Base-by-base conservation (phyloP, 2,888 invertebrate species). In the Hecatera dysodea region DNA sequence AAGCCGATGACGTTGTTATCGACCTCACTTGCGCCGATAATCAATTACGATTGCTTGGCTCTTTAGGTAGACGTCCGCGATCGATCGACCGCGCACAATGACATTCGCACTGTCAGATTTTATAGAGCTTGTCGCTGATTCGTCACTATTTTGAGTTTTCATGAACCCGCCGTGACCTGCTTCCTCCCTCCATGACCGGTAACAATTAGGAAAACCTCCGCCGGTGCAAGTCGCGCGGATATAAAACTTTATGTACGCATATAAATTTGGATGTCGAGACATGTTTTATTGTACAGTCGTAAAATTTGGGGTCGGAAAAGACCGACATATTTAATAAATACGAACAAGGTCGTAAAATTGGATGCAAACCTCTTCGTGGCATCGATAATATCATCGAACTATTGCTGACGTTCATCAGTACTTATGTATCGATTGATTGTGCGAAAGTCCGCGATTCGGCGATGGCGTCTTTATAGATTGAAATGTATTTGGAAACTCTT, bases 301-400 rank as follows among this genome's bases (percentile, higher is more conserved):
- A 95, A 96, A 96, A 94, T 95, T 94, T 93, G 91, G 95, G 95
- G 93, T 93, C 92, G 94, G 95, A 91, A 95, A 93, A 94, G 91
- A 93, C 95, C 94, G 93, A 95, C 93, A 95, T 95, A 95, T 95
- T 96, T 96, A 96, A 92, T 95, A 95, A 96, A 96, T 95, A 95
- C 93, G 94, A 94, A 94, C 94, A 94, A 94, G 92, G 83, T 94
- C 93, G 95, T 96, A 95, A 96, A 95, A 87, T 91, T 87, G 89
- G 94, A 94, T 93, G 93, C 93, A 93, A 91, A 92, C 93, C 92
- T 93, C 90, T 92, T 94, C 93, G 93, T 93, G 93, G 88, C 88
- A 92, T 92, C 92, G 93, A 94, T 93, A 93, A 93, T 92, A 93
- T 88, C 88, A 91, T 89, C 87, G 86, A 92, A 93, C 94, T 93